Evolutionary conservation across 1,140 invertebrate genomes (phyloP).

Genomic region (Drosophila sturtevanti): DNA sequence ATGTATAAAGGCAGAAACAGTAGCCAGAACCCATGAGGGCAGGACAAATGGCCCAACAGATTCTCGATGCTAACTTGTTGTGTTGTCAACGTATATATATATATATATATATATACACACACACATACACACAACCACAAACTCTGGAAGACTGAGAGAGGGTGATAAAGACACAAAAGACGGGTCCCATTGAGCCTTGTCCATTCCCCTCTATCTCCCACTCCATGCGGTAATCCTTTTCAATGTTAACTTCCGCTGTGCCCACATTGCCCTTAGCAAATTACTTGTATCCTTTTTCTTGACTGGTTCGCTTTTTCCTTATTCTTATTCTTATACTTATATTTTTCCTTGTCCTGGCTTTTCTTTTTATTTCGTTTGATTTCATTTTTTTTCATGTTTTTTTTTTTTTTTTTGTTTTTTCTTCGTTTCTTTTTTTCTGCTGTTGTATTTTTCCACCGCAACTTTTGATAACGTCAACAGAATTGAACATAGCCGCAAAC

Average conservation of each 20-base stretch:
- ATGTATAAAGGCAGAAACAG: constrained; percentile 36
- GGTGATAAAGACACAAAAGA: constrained; percentile 38
- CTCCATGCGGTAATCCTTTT: constrained; percentile 72
- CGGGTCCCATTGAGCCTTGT: constrained; percentile 30
- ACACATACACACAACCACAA: constrained; percentile 1
- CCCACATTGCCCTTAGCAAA: constrained; percentile 68
- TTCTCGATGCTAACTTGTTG: constrained; percentile 53
- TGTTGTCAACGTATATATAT: constrained; percentile 56
- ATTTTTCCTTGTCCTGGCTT: constrained; percentile 25
- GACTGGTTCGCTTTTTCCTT: constrained; percentile 53
- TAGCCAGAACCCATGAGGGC: constrained; percentile 33
- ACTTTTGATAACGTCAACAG: constrained; percentile 79
- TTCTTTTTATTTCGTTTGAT: neutral
- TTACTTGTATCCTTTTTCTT: constrained; percentile 75
- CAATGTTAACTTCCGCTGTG: constrained; percentile 75
- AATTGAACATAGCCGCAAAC: constrained; percentile 73
- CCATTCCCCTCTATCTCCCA: neutral
- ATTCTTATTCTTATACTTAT: constrained; percentile 1
- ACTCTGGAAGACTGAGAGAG: constrained; percentile 13
- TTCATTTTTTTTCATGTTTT: constrained; percentile 6
- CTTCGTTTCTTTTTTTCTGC: constrained; percentile 11
- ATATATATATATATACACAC: neutral
- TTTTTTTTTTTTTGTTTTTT: neutral
- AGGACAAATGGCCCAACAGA: constrained; percentile 56
- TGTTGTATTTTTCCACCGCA: constrained; percentile 46